These are phyloP conservation scores for Helicoverpa assulta DNA, from an alignment of 2,888 invertebrate species.

Conservation along the genomic window DNA sequence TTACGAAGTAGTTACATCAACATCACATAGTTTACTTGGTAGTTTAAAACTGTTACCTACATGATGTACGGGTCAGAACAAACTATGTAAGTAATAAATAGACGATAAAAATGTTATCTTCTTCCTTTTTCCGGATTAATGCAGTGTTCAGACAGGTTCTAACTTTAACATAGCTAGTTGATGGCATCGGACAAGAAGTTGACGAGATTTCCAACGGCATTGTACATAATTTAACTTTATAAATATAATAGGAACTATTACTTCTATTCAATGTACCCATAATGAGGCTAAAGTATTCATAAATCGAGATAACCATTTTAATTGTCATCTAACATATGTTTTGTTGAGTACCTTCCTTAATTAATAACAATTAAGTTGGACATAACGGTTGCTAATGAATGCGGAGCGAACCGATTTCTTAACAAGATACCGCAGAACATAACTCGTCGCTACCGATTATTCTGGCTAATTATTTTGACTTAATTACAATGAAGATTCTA, in stretches of 20 bases:
- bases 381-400: conserved; percentile 44
- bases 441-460: conserved; percentile 41
- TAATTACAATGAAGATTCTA: conserved; percentile 14
- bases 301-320: not conserved
- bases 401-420: conserved; percentile 36
- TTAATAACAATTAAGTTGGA: conserved; percentile 40
- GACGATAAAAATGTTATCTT: conserved; percentile 20
- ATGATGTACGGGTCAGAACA: conserved; percentile 1
- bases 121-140: conserved; percentile 49
- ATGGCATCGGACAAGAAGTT: conserved; percentile 22
- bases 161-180: conserved; percentile 1
- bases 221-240: conserved; percentile 15
- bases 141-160: conserved; percentile 26
- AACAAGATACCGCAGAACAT: conserved; percentile 30
- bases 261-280: conserved; percentile 17
- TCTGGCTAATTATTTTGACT: conserved; percentile 26
- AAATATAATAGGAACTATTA: conserved; percentile 16
- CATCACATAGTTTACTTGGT: not conserved
- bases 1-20: not conserved
- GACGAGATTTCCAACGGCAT: conserved; percentile 23
- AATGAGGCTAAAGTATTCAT: conserved; percentile 8
- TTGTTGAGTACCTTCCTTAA: conserved; percentile 13
- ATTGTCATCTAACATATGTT: conserved; percentile 16
- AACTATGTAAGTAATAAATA: conserved; percentile 25
- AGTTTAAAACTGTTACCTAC: conserved; percentile 1